Evolutionary conservation across 2,888 invertebrate species (phyloP), one percentile per base, ranked within the genome.

Genomic region (Drosophila gaucha): DNA sequence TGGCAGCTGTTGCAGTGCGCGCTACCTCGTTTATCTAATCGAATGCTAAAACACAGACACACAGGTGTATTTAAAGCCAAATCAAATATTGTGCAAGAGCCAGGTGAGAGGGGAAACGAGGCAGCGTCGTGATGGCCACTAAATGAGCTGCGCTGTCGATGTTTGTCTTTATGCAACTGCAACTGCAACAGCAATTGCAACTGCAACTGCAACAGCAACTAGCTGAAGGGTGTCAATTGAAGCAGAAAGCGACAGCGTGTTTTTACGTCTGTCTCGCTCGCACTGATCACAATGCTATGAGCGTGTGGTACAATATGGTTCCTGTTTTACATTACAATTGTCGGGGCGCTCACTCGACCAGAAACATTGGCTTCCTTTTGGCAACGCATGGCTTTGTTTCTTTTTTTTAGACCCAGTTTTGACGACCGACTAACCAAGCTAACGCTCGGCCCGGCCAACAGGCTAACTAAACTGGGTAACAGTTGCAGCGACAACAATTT

Each of bases 311-410:
- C 84, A 80, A 73, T 88, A 86, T 83, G 71, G 88, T 75, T 83
- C 88, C 83, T 88, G 80, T 78, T 86, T 88, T 67, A 56, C 77
- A 86, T 80, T 83, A 77, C 80, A 86, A 83, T 86, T 72, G 88
- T 70, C 52, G 62, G 38, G 54, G 30, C 60, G 78, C 14, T 65
- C 84, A 78, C 68, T 84, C 82, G 80, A 84, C 87, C 84, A 84
- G 73, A 84, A 84, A 84, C 67, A 73, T 84, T 86, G 88, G 84
- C 84, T 84, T 80, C 80, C 85, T 80, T 84, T 80, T 83, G 72
- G 51, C 30, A 52, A 26, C 33, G 46, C 38, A 43, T 62, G 56
- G 43, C 62, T 60, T 58, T 58, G 64, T 51, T 72, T 63, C 44
- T 63, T 41, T 38, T 36, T 63, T 80, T 56, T 54, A 85, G 80